These are phyloP conservation scores for Drosophila incognita DNA, from an alignment of 2,888 invertebrate species.

Conservation along the genomic window DNA sequence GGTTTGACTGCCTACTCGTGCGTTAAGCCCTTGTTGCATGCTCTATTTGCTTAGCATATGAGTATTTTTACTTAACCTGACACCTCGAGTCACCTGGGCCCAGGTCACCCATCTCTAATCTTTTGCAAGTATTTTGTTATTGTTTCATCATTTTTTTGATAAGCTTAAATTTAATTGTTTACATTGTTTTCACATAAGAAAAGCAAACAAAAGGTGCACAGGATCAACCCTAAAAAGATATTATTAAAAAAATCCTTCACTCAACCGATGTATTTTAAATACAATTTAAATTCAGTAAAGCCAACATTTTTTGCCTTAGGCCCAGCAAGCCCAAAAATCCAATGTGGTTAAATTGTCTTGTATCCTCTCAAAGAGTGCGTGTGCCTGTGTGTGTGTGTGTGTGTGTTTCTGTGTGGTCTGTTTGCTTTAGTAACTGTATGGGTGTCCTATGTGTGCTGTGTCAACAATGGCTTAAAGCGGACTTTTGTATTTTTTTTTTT, in stretches of 20 bases:
- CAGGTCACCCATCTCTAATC: conserved; percentile 5
- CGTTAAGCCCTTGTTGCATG: conserved; percentile 35
- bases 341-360: conserved; percentile 60
- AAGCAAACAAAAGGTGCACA: conserved; percentile 28
- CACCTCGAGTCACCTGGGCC: conserved; percentile 11
- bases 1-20: conserved; percentile 20
- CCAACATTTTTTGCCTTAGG: conserved; percentile 54
- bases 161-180: conserved; percentile 63
- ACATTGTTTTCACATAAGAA: conserved; percentile 27
- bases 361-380: conserved; percentile 13
- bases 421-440: conserved; percentile 27
- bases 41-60: conserved; percentile 31
- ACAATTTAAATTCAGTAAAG: conserved; percentile 61
- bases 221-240: conserved; percentile 21
- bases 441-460: conserved; percentile 32
- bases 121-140: conserved; percentile 16
- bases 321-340: conserved; percentile 61
- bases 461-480: conserved; percentile 60
- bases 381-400: conserved; percentile 1
- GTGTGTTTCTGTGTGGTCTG: conserved; percentile 26
- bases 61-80: background rate
- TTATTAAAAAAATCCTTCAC: background rate
- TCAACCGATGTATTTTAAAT: conserved; percentile 25
- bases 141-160: conserved; percentile 24
- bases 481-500: conserved; percentile 20